These are phyloP conservation scores for Eueides isabella DNA, from an alignment of 1,140 invertebrate genomes.

Conservation along the genomic window DNA sequence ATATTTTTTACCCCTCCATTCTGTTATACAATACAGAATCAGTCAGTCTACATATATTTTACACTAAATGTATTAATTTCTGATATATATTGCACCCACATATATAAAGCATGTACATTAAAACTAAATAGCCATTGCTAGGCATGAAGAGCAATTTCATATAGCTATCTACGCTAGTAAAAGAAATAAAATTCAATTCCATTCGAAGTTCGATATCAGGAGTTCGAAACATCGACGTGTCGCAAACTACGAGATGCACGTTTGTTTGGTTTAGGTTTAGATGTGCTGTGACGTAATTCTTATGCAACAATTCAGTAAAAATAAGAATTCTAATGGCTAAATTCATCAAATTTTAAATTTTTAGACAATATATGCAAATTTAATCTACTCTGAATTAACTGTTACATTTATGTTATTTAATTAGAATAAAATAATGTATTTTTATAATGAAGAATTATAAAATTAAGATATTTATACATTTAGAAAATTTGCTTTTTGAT, in stretches of 20 bases:
- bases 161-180: not conserved
- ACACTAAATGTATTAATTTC: too few species aligned
- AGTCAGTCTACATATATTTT: too few species aligned
- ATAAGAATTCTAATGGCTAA: not conserved
- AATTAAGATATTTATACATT: too few species aligned
- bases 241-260: not conserved
- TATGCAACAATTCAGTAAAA: not conserved
- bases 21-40: too few species aligned
- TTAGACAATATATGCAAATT: not conserved
- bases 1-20: too few species aligned
- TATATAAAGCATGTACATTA: too few species aligned
- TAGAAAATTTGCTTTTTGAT: too few species aligned
- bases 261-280: not conserved
- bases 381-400: not conserved
- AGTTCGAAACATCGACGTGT: conserved; percentile 2
- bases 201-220: not conserved
- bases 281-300: not conserved
- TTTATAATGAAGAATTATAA: too few species aligned
- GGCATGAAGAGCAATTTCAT: not conserved
- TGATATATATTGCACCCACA: too few species aligned
- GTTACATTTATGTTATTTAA: too few species aligned
- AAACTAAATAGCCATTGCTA: not conserved
- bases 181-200: not conserved
- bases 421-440: too few species aligned
- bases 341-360: not conserved